Evolutionary conservation across 2,888 invertebrate species (phyloP).

Genomic region (Andrena flavipes): DNA sequence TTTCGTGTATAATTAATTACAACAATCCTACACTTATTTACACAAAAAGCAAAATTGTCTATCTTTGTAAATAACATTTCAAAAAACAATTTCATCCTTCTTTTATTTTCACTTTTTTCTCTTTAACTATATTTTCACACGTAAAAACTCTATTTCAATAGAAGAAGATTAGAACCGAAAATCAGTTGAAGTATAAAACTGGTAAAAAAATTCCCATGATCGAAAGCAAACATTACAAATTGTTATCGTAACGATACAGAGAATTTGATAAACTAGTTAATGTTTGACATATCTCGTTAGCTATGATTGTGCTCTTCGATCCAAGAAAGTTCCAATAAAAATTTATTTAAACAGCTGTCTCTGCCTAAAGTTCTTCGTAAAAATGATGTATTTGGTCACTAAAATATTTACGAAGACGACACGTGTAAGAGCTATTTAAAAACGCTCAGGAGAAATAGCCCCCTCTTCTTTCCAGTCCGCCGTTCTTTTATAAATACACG

Average conservation of each 20-base stretch:
- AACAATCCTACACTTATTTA: neutral
- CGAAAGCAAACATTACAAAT: neutral
- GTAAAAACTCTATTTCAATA: too few relatives aligned
- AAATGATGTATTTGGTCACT: neutral
- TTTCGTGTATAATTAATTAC: neutral
- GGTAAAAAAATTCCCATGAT: neutral
- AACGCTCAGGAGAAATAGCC: neutral
- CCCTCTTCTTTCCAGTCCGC: neutral
- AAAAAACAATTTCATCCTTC: neutral
- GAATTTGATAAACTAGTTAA: neutral
- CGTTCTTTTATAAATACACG: constrained; percentile 3
- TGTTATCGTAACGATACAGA: neutral
- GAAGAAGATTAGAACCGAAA: neutral
- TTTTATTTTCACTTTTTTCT: neutral
- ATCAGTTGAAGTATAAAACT: neutral
- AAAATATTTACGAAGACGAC: neutral
- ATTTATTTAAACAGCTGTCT: neutral
- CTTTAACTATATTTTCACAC: neutral
- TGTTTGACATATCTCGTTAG: too few relatives aligned
- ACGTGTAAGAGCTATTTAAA: neutral
- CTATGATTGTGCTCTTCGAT: too few relatives aligned
- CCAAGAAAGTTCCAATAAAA: neutral
- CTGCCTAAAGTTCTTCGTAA: neutral
- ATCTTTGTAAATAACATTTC: neutral
- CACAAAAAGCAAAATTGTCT: neutral